Evolutionary conservation across 2,797 vertebrate species (phyloP), one percentile per base, ranked within the genome.

Genomic region (Lindbergichthys nudifrons): DNA sequence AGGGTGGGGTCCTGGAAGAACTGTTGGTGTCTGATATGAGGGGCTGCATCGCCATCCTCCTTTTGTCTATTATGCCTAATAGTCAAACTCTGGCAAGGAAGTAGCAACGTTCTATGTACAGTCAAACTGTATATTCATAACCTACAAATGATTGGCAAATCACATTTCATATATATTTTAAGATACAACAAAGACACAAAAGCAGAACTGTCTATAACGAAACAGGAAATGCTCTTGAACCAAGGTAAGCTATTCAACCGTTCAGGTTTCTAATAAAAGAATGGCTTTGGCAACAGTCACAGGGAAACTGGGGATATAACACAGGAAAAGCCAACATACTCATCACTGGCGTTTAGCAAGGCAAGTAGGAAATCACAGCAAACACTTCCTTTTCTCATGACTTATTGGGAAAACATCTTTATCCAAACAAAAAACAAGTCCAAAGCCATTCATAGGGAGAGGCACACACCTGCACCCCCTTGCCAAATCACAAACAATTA

Each of bases 281-380:
- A 62, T 36, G 30, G 12, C 13, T 77, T 68, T 39, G 42, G 26
- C 65, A 16, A 68, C 8, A 60, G 32, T 13, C 51, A 79, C 21
- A 41, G 73, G 73, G 77, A 87, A 81, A 65, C 64, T 75, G 30
- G 30, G 85, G 82, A 87, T 47, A 73, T 73, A 79, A 73, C 71
- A 71, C 39, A 73, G 84, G 83, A 85, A 86, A 88, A 59, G 79
- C 65, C 81, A 87, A 86, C 80, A 80, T 56, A 76, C 23, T 66
- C 81, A 77, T 83, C 80, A 78, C 61, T 23, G 66, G 45, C 60
- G 21, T 51, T 66, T 53, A 68, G 65, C 42, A 42, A 60, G 46
- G 60, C 53, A 65, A 53, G 32, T 30, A 86, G 80, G 72, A 89
- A 90, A 88, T 83, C 72, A 63, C 65, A 23, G 60, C 32, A 36